These are phyloP conservation scores for Leptopilina clavipes DNA, from an alignment of 1,140 invertebrate genomes.

Conservation along the genomic window DNA sequence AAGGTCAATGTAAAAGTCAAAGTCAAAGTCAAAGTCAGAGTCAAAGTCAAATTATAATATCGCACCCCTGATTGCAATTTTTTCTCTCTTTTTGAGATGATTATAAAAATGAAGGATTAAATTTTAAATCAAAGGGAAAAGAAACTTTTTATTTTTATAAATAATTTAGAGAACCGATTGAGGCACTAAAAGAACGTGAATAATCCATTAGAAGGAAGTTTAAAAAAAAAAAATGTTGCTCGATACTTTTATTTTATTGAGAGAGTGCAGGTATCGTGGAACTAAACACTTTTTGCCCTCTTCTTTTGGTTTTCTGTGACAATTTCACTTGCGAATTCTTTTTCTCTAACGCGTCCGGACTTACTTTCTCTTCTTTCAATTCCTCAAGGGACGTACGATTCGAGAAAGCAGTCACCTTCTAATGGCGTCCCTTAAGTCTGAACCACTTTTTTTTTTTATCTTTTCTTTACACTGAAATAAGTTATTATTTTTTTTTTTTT, in stretches of 20 bases:
- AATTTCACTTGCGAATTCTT: slow-evolving; percentile 16
- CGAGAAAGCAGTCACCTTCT: neutral
- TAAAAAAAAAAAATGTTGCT: neutral
- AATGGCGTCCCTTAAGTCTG: neutral
- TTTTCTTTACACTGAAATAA: neutral
- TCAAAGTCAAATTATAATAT: no score
- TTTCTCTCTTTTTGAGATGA: no score
- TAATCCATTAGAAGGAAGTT: neutral
- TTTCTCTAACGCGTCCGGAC: neutral
- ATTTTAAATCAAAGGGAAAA: neutral
- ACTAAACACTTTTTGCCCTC: neutral
- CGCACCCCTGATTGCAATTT: no score
- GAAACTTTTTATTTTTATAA: neutral
- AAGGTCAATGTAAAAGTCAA: no score
- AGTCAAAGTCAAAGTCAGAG: no score
- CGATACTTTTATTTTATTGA: neutral
- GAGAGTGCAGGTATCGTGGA: neutral
- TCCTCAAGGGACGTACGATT: neutral
- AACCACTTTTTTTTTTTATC: neutral
- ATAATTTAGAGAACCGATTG: neutral
- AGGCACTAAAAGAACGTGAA: neutral
- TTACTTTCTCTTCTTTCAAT: neutral
- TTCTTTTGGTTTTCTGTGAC: neutral
- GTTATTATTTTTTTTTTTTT: neutral
- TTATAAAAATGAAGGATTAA: neutral